These are phyloP conservation scores for Neodiprion pinetum DNA, from an alignment of 1,140 invertebrate genomes.

Conservation along the genomic window DNA sequence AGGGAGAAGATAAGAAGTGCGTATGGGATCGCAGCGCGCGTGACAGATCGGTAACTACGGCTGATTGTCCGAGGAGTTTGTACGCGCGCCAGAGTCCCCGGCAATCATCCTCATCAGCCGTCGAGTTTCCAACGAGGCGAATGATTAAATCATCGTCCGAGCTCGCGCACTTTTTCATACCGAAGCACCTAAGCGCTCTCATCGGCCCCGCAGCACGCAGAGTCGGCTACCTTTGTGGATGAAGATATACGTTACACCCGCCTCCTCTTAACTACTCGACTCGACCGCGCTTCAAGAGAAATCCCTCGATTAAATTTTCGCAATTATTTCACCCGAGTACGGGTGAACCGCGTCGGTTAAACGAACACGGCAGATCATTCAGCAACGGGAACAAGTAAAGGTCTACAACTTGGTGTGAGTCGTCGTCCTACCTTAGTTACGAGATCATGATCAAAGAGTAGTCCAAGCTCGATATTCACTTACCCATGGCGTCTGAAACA, in stretches of 20 bases:
- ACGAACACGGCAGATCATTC: too few species aligned
- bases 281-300: too few species aligned
- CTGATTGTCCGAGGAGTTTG: not conserved
- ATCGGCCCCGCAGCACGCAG: too few species aligned
- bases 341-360: too few species aligned
- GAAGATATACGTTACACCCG: not conserved
- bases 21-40: not conserved
- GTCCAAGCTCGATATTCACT: constrained; percentile 37
- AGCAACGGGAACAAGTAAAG: too few species aligned
- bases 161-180: not conserved
- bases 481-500: constrained; percentile 63
- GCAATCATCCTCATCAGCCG: not conserved
- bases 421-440: not conserved
- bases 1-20: constrained; percentile 11
- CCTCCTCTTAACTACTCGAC: too few species aligned
- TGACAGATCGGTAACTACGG: constrained; percentile 12
- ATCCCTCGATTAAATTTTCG: too few species aligned
- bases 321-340: too few species aligned
- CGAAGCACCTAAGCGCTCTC: not conserved
- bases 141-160: constrained; percentile 10
- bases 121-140: constrained; percentile 9
- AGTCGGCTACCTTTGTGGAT: not conserved
- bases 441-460: not conserved
- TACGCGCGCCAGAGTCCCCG: not conserved
- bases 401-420: too few species aligned